Base-by-base conservation (phyloP, 2,888 invertebrate genomes). In the Lapara coniferarum region DNA sequence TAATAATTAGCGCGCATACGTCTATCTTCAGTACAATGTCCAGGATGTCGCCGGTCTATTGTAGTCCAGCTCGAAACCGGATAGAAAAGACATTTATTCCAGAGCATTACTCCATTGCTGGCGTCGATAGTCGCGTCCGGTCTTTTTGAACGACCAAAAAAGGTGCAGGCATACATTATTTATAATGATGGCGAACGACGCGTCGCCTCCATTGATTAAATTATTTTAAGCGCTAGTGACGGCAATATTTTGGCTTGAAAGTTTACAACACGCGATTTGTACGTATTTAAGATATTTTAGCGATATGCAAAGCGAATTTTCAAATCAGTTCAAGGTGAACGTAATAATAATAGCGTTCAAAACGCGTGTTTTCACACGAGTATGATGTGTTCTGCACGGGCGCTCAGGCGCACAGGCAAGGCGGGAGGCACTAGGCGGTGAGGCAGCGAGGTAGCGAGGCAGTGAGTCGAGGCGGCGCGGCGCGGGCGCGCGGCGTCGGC, bases 61-160 rank as follows among this genome's bases (percentile, higher is more conserved):
- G 53, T 53, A 53, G 53, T 69, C 59, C 63, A 63, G 52, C 37
- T 46, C 63, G 53, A 44, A 53, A 69, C 59, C 63, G 68, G 59
- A 69, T 82, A 84, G 78, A 83, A 79, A 80, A 84, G 87, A 86
- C 85, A 88, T 85, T 88, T 82, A 86, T 81, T 78, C 77, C 85
- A 85, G 90, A 89, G 87, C 87, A 85, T 81, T 87, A 89, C 87
- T 88, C 89, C 85, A 82, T 83, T 81, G 86, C 80, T 81, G 79
- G 84, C 91, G 88, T 91, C 93, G 91, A 93, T 91, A 91, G 91
- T 84, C 77, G 85, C 88, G 86, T 93, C 93, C 93, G 92, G 92
- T 92, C 87, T 89, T 90, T 91, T 90, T 85, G 89, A 88, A 90
- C 85, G 81, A 87, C 93, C 92, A 90, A 93, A 93, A 93, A 93